Evolutionary conservation across 2,113 vertebrate species (phyloP), one percentile per base, ranked within the genome.

Genomic region (Hylia prasina): DNA sequence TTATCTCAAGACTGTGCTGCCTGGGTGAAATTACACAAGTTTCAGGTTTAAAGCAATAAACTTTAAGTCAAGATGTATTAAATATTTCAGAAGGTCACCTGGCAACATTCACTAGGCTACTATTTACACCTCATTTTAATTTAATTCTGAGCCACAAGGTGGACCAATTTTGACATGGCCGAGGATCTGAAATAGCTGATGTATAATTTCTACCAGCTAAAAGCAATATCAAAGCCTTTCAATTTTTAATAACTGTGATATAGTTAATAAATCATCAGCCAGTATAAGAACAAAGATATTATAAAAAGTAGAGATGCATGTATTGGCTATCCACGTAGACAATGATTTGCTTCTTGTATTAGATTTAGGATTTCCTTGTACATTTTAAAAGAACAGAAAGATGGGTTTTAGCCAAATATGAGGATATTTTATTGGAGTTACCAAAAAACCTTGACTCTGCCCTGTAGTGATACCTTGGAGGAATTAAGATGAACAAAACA

Each of bases 41-140:
- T 82, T 65, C 70, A 91, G 28, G 35, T 94, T 91, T 86, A 86
- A 90, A 81, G 85, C 39, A 66, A 86, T 70, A 75, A 93, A 75
- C 21, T 37, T 83, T 58, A 58, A 56, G 70, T 90, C 68, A 85
- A 73, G 42, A 9, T 66, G 5, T 70, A 86, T 93, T 82, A 90
- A 93, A 91, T 96, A 94, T 95, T 94, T 90, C 71, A 94, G 84
- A 91, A 96, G 87, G 91, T 93, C 87, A 95, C 35, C 64, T 90
- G 89, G 71, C 39, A 87, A 39, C 76, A 33, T 73, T 89, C 68
- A 35, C 60, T 33, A n/a, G 51, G 21, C 64, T 88, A 28, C 31
- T 84, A 53, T 60, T 90, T 75, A 39, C 8, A 11, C 9, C 58
- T 93, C 39, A 79, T 87, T 94, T 89, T 80, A 90, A 90, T 96